Percentiles rank a stretch among this genome's conserved stretches.
These are phyloP conservation scores for Otolemur crassicaudatus DNA, from an alignment of 2,797 vertebrate genomes.

Conservation along the genomic window DNA sequence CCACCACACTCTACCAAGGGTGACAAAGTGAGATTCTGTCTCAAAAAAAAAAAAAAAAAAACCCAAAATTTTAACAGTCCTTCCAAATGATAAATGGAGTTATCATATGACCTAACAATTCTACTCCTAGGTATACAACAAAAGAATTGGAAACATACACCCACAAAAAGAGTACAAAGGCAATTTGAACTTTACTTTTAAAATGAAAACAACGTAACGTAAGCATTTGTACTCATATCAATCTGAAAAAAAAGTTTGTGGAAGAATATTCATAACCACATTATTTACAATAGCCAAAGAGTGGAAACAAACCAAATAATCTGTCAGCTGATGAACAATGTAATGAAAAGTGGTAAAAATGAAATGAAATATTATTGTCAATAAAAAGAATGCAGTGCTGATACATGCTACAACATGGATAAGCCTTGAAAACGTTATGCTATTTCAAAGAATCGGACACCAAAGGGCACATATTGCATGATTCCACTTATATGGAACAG, in stretches of 20 bases:
- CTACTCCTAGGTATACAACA: neutral
- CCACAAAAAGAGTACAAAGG: neutral
- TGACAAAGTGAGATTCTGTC: too few relatives aligned
- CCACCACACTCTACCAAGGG: too few relatives aligned
- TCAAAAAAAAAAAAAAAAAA: too few relatives aligned
- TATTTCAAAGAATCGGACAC: constrained; percentile 21
- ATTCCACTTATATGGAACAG: constrained; percentile 1
- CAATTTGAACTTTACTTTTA: too few relatives aligned
- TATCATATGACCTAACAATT: constrained; percentile 9
- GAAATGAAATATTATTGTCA: constrained; percentile 22
- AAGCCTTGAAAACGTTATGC: neutral
- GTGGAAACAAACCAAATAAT: constrained; percentile 3
- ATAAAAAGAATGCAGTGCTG: constrained; percentile 47
- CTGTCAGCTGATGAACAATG: neutral
- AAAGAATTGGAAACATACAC: neutral
- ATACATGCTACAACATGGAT: neutral
- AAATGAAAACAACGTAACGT: too few relatives aligned
- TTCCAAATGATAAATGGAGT: constrained; percentile 39
- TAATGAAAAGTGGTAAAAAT: neutral
- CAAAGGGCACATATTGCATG: neutral
- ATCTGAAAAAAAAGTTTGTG: neutral
- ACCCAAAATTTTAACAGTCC: neutral
- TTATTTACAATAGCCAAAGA: constrained; percentile 6
- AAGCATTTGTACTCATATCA: too few relatives aligned
- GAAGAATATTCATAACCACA: neutral